Base-by-base conservation (phyloP, 2,888 invertebrate species). In the Chorisops tibialis region DNA sequence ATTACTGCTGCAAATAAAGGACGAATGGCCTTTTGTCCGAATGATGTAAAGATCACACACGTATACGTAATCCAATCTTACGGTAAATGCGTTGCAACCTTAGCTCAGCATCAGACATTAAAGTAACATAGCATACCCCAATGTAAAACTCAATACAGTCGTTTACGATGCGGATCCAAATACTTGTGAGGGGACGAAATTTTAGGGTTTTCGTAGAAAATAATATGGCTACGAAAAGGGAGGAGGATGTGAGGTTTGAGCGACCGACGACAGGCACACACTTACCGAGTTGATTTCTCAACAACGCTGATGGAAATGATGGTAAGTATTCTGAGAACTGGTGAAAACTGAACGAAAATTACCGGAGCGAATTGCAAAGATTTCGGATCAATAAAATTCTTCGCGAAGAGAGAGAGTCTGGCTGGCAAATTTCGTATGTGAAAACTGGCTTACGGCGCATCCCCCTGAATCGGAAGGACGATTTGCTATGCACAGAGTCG, bases 301-400 rank as follows among this genome's bases (percentile, higher is more conserved):
- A 30, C 30, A 45, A 30, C 30, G 5, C 39, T n/a, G 21, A 43
- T 18, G 45, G 30, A 4, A 50, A 45, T 43, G 45, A 7, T 43
- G 30, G 30, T 12, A 45, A 9, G 30, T 30, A 30, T 45, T 45
- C 45, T 30, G 9, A 43, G 18, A 45, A 45, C 41, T 56, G 30
- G 45, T 35, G 56, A 56, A 45, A 56, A 56, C 56, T 56, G 30
- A 56, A 56, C 56, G 56, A 56, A 56, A 24, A 43, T 12, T 56
- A 30, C 43, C 14, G 56, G 43, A 50, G 39, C 30, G 24, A 11
- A 4, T 30, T 45, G 19, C 43, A 39, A 14, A 43, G n/a, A n/a
- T 22, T n/a, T 41, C 52, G 56, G 56, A 56, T 56, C 56, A 56
- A 56, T 56, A 56, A 56, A 43, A 56, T 56, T 43, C 21, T 54